Evolutionary conservation across 1,140 invertebrate genomes (phyloP), one percentile per base, ranked within the genome.

Genomic region (Zaprionus camerounensis): DNA sequence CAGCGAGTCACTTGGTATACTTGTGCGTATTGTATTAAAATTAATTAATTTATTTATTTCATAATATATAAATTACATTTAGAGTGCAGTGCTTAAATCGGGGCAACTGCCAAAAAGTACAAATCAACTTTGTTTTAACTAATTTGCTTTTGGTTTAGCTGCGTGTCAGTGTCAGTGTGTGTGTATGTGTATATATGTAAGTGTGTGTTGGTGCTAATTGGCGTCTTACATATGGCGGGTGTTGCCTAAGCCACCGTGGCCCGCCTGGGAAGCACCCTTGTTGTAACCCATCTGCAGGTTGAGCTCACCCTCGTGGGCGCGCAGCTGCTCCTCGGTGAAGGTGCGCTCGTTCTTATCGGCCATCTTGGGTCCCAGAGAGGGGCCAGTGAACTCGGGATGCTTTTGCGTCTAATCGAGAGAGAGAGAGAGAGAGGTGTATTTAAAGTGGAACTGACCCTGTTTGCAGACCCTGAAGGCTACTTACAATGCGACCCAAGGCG

Each of bases 261-360:
- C 97, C 49, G 97, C 94, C 92, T 98, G 97, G 26, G 96, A 96
- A 12, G 97, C 97, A 36, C 97, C 97, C 92, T 99, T 99, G 94
- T 99, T 99, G 94, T 95, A 98, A 24, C 99, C 99, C 96, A 98
- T 98, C 93, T 99, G 99, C 12, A 99, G 95, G 88, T 97, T 97
- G 17, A 99, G 94, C 65, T 99, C 95, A 26, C 96, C 96, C 92
- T 99, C 97, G 71, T 97, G 96, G 3, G 98, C 97, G 51, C 97
- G 95, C 20, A 99, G 94, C 92, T 99, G 98, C 67, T 99, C 99
- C 75, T 99, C 98, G 0, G 97, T 97, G 94, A 99, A 99, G 36
- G 96, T 95, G 73, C 98, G 95, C 91, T 98, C 97, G 87, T 99
- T 97, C 93, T 98, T 97, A 0, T 99, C 98, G 1, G 98, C 94